A percentile compares a stretch with the other conserved stretches of the same genome.
Evolutionary conservation across 2,888 invertebrate species (phyloP).

Genomic region (Drosophila demipolita): DNA sequence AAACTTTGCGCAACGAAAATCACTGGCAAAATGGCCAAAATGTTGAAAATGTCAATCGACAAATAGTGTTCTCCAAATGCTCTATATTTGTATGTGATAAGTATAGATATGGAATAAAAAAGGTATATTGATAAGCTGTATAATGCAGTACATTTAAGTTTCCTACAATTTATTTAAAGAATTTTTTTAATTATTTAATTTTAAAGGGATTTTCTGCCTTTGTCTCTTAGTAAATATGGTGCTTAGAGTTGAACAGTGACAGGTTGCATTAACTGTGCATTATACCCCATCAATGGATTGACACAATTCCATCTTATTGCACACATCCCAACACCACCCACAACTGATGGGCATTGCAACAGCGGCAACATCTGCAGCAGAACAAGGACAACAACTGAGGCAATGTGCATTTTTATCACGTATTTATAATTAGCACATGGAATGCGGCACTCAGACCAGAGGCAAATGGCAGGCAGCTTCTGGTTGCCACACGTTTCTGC

Average conservation of each 20-base stretch:
- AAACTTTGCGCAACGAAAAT: constrained; percentile 14
- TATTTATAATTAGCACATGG: constrained; percentile 77
- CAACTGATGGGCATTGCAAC: constrained; percentile 38
- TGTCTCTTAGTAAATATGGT: fast-evolving
- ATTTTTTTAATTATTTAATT: background rate
- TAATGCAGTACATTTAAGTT: background rate
- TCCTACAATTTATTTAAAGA: background rate
- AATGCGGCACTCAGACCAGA: constrained; percentile 58
- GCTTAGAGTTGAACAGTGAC: background rate
- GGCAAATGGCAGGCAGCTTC: constrained; percentile 46
- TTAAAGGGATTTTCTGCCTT: background rate
- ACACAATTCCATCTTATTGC: constrained; percentile 26
- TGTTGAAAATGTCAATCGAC: background rate
- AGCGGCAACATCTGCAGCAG: background rate
- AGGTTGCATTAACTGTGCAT: constrained; percentile 3
- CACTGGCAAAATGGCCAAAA: constrained; percentile 17
- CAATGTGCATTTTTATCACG: constrained; percentile 66
- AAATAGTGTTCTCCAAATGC: background rate
- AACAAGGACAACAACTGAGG: constrained; percentile 43
- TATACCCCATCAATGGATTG: constrained; percentile 10
- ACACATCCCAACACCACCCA: constrained; percentile 25
- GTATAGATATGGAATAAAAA: background rate
- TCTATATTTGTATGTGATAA: background rate
- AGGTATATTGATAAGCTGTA: background rate
- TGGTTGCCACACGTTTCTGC: background rate